phyloP scores from a whole-genome alignment of 2,888 invertebrate species.

The Physocephala rufipes region DNA sequence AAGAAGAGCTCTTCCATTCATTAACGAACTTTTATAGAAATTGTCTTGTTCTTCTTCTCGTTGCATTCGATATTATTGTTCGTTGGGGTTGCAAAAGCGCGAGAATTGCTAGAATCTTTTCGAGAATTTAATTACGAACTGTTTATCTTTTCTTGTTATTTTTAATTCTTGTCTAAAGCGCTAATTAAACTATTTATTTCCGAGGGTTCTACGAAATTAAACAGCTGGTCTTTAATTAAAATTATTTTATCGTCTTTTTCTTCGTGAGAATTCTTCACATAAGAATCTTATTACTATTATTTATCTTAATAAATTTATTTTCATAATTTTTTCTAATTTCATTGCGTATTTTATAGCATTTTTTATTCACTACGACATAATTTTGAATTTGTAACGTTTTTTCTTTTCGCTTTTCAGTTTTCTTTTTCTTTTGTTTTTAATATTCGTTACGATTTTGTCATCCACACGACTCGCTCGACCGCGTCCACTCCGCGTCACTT shows the following conservation, averaged over 20 bases:
- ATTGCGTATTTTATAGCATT: too few relatives aligned
- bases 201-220: not conserved
- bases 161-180: not conserved
- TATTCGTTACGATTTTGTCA: constrained; percentile 5
- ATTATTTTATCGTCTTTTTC: too few relatives aligned
- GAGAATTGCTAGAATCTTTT: not conserved
- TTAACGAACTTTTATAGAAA: not conserved
- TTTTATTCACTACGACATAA: too few relatives aligned
- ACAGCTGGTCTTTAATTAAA: constrained; percentile 9
- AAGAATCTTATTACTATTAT: too few relatives aligned
- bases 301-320: too few relatives aligned
- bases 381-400: constrained; percentile 10
- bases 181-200: constrained; percentile 10
- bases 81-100: not conserved
- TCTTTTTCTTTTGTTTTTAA: not conserved
- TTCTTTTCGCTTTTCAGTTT: too few relatives aligned
- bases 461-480: not conserved
- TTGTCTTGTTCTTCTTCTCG: not conserved
- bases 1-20: not conserved
- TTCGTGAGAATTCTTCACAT: too few relatives aligned
- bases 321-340: too few relatives aligned
- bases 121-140: not conserved
- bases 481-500: not conserved
- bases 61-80: not conserved
- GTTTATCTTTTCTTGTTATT: not conserved